Evolutionary conservation across 2,797 vertebrate species (phyloP), one percentile per base, ranked within the genome.

Genomic region (Lithobates pipiens): DNA sequence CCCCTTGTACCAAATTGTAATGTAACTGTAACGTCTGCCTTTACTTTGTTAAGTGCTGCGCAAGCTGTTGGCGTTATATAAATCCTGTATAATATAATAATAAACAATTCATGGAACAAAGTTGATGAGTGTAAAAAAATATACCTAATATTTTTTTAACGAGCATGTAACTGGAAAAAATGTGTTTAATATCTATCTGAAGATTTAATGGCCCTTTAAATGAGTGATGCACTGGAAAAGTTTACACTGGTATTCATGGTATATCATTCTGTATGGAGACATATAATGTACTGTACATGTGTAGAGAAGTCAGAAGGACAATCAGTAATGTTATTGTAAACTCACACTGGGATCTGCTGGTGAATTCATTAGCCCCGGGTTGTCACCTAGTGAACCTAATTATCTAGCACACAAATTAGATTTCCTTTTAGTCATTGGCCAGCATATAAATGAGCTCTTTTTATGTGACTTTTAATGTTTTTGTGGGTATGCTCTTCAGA

Each of bases 371-470:
- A 85, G 83, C 27, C 76, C 69, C 3, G 7, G 83, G 67, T 77
- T 77, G 65, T 76, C 75, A 77, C 74, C 75, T 63, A 84, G 27
- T 77, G 82, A 84, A 84, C 74, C 75, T 84, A 84, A 84, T 84
- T 84, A 84, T 77, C 82, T 46, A 29, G 29, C 23, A n/a, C 75
- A 84, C 50, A 84, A 84, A 84, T 84, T 77, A 73, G 54, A 77
- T 84, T 84, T 78, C 44, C 72, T 72, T 72, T 80, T 16, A 80
- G 68, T 71, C 34, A 80, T 7, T 3, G 21, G 1, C 68, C n/a
- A 16, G 78, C 78, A 80, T 71, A 72, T 69, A 57, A 80, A 80
- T 71, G 1, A 80, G 68, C 29, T 54, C 5, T 80, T 80, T 79
- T 50, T 1, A 54, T 70, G 34, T 50, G 34, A 32, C 21, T 68